These are phyloP conservation scores for Sandelia bainsii DNA, from an alignment of 2,797 vertebrate genomes.

Conservation along the genomic window DNA sequence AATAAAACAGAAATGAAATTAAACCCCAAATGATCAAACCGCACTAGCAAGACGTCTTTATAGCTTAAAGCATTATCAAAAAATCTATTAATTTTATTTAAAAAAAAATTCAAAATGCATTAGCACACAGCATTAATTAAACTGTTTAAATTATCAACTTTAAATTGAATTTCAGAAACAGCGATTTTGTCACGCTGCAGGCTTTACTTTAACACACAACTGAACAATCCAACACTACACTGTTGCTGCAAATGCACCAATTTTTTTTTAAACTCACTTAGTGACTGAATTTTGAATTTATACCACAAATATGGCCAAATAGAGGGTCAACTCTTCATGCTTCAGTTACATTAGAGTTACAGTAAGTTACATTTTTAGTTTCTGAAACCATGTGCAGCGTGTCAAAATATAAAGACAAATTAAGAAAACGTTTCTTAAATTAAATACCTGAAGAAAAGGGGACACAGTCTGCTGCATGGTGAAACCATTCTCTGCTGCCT, in stretches of 20 bases:
- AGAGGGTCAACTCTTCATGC: neutral
- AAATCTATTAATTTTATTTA: conserved; percentile 5
- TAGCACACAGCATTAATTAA: conserved; percentile 1
- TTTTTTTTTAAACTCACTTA: neutral
- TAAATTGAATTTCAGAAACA: neutral
- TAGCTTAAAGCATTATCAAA: neutral
- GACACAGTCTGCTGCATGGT: conserved; percentile 63
- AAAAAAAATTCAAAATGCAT: conserved; percentile 7
- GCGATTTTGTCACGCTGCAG: neutral
- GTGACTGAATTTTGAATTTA: neutral
- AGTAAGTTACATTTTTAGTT: neutral
- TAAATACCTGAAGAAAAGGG: conserved; percentile 24
- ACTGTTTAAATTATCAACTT: neutral
- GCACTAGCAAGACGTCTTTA: conserved; percentile 9
- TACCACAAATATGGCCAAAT: neutral
- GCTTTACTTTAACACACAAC: neutral
- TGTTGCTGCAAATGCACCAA: conserved; percentile 11
- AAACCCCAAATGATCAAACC: conserved; percentile 38
- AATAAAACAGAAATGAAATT: conserved; percentile 50
- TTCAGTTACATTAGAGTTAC: neutral
- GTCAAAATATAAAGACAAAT: neutral
- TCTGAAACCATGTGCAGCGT: neutral
- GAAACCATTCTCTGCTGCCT: conserved; percentile 75
- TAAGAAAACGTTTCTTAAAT: neutral
- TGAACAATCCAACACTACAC: neutral